A percentile compares a stretch with the other conserved stretches of the same genome.
Conservation (phyloP, 1,140 invertebrate genomes). For the Gerris buenoi region DNA sequence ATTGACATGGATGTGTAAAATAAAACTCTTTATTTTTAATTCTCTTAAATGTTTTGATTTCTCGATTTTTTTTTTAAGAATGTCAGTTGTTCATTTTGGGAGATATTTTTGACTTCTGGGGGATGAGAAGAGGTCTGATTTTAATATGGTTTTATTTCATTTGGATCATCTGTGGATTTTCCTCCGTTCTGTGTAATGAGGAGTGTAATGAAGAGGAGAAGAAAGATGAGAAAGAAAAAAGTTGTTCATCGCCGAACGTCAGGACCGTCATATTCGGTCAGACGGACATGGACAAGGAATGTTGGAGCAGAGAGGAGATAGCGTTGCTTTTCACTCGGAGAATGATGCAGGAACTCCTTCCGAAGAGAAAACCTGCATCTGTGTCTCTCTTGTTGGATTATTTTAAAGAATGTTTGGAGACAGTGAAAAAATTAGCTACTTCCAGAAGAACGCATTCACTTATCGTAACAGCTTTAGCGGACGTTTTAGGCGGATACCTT, state of each 20-base stretch:
- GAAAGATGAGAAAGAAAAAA: too few relatives aligned
- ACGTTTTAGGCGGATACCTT: slow-evolving; percentile 15
- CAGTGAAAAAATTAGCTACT: slow-evolving; percentile 4
- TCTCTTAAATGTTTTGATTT: too few relatives aligned
- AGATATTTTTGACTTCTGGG: too few relatives aligned
- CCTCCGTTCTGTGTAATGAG: too few relatives aligned
- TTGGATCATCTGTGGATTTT: too few relatives aligned
- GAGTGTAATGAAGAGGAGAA: too few relatives aligned
- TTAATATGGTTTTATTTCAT: too few relatives aligned
- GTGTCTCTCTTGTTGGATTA: slow-evolving; percentile 13
- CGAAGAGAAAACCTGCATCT: slow-evolving; percentile 8
- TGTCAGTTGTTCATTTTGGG: too few relatives aligned
- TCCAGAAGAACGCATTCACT: slow-evolving; percentile 5
- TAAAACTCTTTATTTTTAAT: too few relatives aligned
- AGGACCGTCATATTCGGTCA: slow-evolving; percentile 9
- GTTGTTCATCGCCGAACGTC: slow-evolving; percentile 9
- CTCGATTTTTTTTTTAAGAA: too few relatives aligned
- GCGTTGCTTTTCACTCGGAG: slow-evolving; percentile 13
- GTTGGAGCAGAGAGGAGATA: slow-evolving; percentile 16
- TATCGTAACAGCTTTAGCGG: slow-evolving; percentile 11
- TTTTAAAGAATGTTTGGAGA: slow-evolving; percentile 8
- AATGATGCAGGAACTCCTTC: slow-evolving; percentile 16
- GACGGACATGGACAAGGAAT: slow-evolving; percentile 5
- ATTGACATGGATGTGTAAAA: too few relatives aligned
- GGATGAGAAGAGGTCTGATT: too few relatives aligned